phyloP scores from a whole-genome alignment of 1,140 invertebrate genomes.

The Anastrepha obliqua region DNA sequence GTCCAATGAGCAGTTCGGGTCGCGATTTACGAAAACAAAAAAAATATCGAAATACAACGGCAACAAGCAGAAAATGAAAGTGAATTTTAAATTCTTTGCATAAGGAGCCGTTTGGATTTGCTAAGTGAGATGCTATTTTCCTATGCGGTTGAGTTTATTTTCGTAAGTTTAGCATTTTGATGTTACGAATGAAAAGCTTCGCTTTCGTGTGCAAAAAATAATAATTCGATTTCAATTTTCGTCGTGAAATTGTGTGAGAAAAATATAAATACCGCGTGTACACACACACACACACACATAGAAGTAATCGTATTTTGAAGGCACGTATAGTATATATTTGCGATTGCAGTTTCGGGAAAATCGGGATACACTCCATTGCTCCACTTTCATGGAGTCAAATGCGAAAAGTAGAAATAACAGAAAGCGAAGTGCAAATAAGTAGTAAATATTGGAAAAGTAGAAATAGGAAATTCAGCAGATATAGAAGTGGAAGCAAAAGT shows the following conservation, averaged over 20 bases:
- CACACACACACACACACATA: background rate
- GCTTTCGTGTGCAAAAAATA: background rate
- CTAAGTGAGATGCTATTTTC: background rate
- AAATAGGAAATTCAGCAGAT: background rate
- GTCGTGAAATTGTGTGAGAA: background rate
- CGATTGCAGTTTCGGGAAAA: conserved; percentile 61
- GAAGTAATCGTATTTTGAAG: background rate
- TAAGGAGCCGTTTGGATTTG: background rate
- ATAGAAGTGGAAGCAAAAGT: conserved; percentile 41
- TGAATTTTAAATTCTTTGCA: background rate
- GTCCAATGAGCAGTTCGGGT: background rate
- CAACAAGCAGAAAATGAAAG: background rate
- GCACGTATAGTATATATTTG: conserved; percentile 32
- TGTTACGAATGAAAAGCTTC: background rate
- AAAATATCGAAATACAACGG: background rate
- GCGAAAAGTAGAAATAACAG: background rate
- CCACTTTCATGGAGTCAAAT: conserved; percentile 53
- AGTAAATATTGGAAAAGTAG: background rate
- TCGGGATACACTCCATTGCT: conserved; percentile 69
- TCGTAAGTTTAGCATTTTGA: background rate
- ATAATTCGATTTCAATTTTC: background rate
- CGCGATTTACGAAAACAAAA: background rate
- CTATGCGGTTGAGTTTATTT: background rate
- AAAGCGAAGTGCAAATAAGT: conserved; percentile 22
- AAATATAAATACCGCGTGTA: background rate